These are phyloP conservation scores for Xiphorhynchus elegans DNA, from an alignment of 2,113 vertebrate genomes.

Conservation along the genomic window DNA sequence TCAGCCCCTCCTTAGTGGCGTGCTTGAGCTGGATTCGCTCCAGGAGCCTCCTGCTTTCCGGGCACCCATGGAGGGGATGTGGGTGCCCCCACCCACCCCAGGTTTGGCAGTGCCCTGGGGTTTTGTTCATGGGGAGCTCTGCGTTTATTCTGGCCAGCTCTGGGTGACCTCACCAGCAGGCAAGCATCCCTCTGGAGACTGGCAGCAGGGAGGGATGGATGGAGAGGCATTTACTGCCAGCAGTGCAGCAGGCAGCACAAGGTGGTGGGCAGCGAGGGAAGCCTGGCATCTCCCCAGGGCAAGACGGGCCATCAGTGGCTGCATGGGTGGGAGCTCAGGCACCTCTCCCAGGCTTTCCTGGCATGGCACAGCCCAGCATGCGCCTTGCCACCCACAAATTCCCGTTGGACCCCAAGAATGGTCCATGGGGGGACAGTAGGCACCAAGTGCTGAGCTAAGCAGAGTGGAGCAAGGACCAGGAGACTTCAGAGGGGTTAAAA, in stretches of 20 bases:
- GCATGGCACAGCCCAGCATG: neutral
- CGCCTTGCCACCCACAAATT: neutral
- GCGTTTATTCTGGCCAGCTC: neutral
- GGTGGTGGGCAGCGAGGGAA: neutral
- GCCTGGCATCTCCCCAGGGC: neutral
- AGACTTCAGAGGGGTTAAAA: neutral
- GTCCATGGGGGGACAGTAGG: neutral
- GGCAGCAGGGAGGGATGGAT: neutral
- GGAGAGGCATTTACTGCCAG: neutral
- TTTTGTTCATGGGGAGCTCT: neutral
- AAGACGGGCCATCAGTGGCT: neutral
- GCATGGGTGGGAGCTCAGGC: accelerated
- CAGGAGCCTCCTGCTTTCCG: neutral
- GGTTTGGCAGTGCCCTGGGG: neutral
- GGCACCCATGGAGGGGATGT: accelerated
- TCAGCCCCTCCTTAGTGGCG: neutral
- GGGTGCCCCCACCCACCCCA: neutral
- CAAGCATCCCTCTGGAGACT: neutral
- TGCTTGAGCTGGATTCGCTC: neutral
- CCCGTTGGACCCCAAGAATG: accelerated
- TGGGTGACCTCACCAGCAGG: neutral
- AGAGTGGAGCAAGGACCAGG: neutral
- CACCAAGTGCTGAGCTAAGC: neutral
- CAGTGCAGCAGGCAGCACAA: neutral
- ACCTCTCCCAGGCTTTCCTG: neutral